A percentile compares a stretch with the other conserved stretches of the same genome.
Conservation (phyloP, 1,140 invertebrate species). For the Pantala flavescens region DNA sequence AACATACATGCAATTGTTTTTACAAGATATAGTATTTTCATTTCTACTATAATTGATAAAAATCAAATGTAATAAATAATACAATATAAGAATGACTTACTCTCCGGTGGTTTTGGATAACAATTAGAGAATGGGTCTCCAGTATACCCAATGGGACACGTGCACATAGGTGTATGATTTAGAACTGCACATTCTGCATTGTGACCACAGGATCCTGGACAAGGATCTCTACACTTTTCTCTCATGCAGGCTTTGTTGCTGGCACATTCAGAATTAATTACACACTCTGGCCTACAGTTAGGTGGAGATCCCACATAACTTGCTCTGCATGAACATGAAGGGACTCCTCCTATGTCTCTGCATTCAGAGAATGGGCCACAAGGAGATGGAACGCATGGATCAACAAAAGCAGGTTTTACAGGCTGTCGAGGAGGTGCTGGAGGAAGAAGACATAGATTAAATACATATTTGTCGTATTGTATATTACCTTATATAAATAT, state of each 20-base stretch:
- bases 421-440: slow-evolving; percentile 31
- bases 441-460: slow-evolving; percentile 26
- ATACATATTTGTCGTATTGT: slow-evolving; percentile 28
- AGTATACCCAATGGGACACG: slow-evolving; percentile 44
- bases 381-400: slow-evolving; percentile 51
- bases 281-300: slow-evolving; percentile 54
- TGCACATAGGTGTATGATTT: slow-evolving; percentile 50
- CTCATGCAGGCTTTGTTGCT: slow-evolving; percentile 49
- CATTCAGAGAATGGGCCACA: slow-evolving; percentile 54
- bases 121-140: slow-evolving; percentile 51
- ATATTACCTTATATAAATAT: slow-evolving; percentile 16
- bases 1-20: not conserved
- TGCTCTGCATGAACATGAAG: slow-evolving; percentile 48
- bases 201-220: slow-evolving; percentile 45
- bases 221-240: slow-evolving; percentile 51
- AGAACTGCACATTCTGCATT: slow-evolving; percentile 49
- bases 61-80: not conserved
- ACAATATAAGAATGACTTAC: not conserved
- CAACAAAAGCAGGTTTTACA: slow-evolving; percentile 26
- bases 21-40: slow-evolving; percentile 2
- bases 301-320: slow-evolving; percentile 48
- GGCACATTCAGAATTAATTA: slow-evolving; percentile 51
- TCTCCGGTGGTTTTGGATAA: slow-evolving; percentile 27
- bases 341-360: slow-evolving; percentile 42
- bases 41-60: not conserved